These are phyloP conservation scores for Megalops atlanticus DNA, from an alignment of 2,113 vertebrate genomes.

Conservation along the genomic window DNA sequence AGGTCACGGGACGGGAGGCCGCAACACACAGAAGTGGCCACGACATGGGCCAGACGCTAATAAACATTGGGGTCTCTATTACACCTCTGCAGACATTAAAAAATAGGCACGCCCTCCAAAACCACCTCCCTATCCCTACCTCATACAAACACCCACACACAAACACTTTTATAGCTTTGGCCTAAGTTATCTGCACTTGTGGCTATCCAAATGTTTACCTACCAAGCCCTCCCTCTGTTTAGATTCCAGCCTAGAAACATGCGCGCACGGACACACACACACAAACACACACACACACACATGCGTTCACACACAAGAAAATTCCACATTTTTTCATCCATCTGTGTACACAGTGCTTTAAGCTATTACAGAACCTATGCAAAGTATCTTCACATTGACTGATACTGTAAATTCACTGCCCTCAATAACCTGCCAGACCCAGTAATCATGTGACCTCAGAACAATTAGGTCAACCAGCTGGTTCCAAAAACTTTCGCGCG, in stretches of 20 bases:
- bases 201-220: slow-evolving; percentile 15
- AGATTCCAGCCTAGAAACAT: background rate
- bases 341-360: too few relatives aligned
- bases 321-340: too few relatives aligned
- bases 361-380: too few relatives aligned
- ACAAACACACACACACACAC: background rate
- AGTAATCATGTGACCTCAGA: too few relatives aligned
- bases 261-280: background rate
- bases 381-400: too few relatives aligned
- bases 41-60: background rate
- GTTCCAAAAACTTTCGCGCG: too few relatives aligned
- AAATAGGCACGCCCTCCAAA: background rate
- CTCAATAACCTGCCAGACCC: too few relatives aligned
- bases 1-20: background rate
- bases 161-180: slow-evolving; percentile 3
- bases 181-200: background rate
- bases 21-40: background rate
- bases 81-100: background rate
- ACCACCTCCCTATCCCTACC: background rate
- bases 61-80: background rate
- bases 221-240: background rate
- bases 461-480: too few relatives aligned
- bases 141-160: background rate
- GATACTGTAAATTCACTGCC: too few relatives aligned
- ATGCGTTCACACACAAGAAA: background rate